Conservation (phyloP, 2,888 invertebrate species). For the Oscheius myriophilus region DNA sequence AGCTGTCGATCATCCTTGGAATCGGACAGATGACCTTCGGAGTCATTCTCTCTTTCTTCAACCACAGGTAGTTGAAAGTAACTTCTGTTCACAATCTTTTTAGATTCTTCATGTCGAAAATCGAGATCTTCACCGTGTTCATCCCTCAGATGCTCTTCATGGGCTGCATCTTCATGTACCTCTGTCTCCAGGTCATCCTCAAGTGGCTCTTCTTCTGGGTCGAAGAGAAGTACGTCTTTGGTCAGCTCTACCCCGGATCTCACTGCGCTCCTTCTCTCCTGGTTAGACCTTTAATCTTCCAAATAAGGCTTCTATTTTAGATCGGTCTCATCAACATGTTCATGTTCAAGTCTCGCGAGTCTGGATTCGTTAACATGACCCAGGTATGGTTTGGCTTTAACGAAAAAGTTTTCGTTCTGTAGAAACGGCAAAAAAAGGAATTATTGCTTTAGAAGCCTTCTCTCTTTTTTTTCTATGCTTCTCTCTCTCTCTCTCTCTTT, state of each 20-base stretch:
- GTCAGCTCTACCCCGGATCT: conserved; percentile 65
- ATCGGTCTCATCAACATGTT: conserved; percentile 71
- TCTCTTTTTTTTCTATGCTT: no score
- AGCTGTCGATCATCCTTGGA: conserved; percentile 68
- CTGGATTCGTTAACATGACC: conserved; percentile 53
- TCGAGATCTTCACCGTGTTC: conserved; percentile 89
- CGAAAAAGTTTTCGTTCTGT: not conserved
- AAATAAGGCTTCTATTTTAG: conserved; percentile 27
- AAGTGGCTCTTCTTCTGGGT: conserved; percentile 74
- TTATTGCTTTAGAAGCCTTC: not conserved
- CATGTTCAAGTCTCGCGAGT: conserved; percentile 66
- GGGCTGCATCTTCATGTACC: conserved; percentile 89
- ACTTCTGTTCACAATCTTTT: conserved; percentile 24
- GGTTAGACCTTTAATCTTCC: not conserved
- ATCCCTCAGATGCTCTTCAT: conserved; percentile 93
- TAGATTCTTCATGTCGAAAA: conserved; percentile 76
- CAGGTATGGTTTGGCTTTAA: not conserved
- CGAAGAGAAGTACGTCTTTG: conserved; percentile 52
- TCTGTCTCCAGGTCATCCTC: conserved; percentile 80
- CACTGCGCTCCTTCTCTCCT: conserved; percentile 70
- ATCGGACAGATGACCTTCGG: conserved; percentile 70
- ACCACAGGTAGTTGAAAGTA: conserved; percentile 53
- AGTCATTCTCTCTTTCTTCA: conserved; percentile 64
- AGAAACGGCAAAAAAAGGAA: not conserved
- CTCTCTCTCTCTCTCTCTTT: no score